Evolutionary conservation across 2,113 vertebrate species (phyloP).

Genomic region (Phyllopteryx taeniolatus): DNA sequence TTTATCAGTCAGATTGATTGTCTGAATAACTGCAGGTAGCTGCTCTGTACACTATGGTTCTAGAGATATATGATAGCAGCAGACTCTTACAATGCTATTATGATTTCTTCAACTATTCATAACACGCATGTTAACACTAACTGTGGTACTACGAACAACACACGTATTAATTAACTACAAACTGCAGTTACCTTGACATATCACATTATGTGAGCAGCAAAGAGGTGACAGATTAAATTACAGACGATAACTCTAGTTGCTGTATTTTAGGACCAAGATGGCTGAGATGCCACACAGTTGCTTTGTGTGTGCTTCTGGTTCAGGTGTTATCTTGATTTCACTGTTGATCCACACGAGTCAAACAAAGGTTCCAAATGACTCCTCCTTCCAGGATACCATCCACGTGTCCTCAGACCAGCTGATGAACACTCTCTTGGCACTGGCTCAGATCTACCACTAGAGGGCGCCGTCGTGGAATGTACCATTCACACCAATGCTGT

Average conservation of each 20-base stretch:
- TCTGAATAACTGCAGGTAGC: not conserved
- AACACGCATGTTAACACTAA: not conserved
- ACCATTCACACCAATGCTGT: constrained; percentile 57
- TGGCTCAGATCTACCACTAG: constrained; percentile 62
- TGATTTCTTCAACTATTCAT: not conserved
- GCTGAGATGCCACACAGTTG: no score
- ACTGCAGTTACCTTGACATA: not conserved
- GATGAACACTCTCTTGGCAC: not conserved
- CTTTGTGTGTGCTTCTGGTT: not conserved
- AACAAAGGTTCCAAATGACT: constrained; percentile 70
- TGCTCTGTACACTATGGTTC: not conserved
- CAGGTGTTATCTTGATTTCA: not conserved
- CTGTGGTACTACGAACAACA: not conserved
- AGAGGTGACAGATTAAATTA: not conserved
- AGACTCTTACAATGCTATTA: no score
- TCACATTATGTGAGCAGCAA: not conserved
- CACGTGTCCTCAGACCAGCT: not conserved
- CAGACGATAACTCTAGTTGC: no score
- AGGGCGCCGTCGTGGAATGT: constrained; percentile 63
- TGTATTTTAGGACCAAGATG: no score
- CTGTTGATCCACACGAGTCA: constrained; percentile 52
- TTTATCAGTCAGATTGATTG: no score
- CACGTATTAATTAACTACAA: not conserved
- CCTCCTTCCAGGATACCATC: constrained; percentile 71
- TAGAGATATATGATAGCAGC: not conserved